Evolutionary conservation across 2,888 invertebrate genomes (phyloP), one percentile per base, ranked within the genome.

Genomic region (Platynereis dumerilii): DNA sequence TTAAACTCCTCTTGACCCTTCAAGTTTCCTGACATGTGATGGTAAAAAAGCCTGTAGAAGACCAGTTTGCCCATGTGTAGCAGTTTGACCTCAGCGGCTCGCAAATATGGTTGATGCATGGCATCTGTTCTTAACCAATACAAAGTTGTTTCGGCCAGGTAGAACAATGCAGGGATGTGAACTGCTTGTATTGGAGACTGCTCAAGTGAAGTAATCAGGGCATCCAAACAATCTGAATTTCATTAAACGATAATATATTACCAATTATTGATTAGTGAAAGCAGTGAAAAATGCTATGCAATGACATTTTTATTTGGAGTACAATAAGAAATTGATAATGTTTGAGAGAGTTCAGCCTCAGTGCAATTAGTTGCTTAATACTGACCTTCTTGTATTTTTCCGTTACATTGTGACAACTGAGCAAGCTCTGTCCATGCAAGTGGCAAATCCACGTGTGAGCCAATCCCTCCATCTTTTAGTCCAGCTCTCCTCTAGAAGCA

Each of bases 371-470:
- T n/a, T 34, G 34, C 12, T 12, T 34, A 5, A 12, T 27, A 55
- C 55, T 55, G 68, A 83, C 83, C 83, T 77, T 83, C 80, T 64
- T 84, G 81, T 60, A 83, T 75, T 60, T 74, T 75, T 20, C 83
- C 83, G 64, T 80, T 80, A 69, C 84, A 84, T 67, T 84, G 83
- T 2, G 82, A 78, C 3, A 84, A 71, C 60, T 82, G 82, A 10
- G 81, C 78, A 29, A 84, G 74, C 59, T 84, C 83, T 60, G 82
- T 82, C 84, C 84, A 84, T 15, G 81, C 83, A 67, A 82, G 69
- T 12, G 82, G 80, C 15, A 83, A 69, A 65, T 83, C 82, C 2
- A 83, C 80, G 74, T 79, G 76, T 27, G 68, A 63, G 17, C 80
- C 82, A 26, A 56, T 48, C 5, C 83, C 81, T 58, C 74, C 75